phyloP scores from a whole-genome alignment of 2,797 vertebrate genomes.

The Anguilla megastoma region DNA sequence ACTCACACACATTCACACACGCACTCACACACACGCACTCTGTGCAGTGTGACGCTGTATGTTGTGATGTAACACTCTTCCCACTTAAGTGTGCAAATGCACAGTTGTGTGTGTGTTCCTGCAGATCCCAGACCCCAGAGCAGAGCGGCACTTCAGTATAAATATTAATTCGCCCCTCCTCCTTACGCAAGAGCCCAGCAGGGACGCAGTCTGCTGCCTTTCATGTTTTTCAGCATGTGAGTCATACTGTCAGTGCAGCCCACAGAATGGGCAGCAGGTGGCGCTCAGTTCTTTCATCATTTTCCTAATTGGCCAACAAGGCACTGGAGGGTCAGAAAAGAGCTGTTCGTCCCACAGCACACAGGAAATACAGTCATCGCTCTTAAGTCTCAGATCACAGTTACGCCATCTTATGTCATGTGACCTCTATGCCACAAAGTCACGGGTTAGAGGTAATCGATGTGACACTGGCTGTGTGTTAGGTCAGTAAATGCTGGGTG shows the following conservation, averaged over 20 bases:
- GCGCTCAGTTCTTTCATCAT: neutral
- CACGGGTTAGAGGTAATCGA: no score
- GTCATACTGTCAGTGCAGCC: conserved; percentile 66
- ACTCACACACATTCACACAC: neutral
- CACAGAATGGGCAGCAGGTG: neutral
- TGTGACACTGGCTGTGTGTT: no score
- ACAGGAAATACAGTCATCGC: neutral
- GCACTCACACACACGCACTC: neutral
- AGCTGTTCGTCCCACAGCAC: neutral
- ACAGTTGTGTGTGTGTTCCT: neutral
- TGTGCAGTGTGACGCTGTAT: no score
- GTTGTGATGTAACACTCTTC: neutral
- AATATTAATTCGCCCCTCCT: neutral
- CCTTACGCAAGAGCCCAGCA: neutral
- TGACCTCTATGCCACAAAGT: no score
- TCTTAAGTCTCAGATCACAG: no score
- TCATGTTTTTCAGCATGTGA: neutral
- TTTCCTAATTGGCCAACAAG: neutral
- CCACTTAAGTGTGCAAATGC: neutral
- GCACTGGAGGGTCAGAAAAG: neutral
- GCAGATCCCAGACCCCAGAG: conserved; percentile 18
- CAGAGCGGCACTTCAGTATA: neutral
- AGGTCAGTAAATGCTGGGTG: no score
- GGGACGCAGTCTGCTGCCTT: neutral
- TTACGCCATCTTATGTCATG: no score